Evolutionary conservation across 2,888 invertebrate species (phyloP).

Genomic region (Tinea trinotella): DNA sequence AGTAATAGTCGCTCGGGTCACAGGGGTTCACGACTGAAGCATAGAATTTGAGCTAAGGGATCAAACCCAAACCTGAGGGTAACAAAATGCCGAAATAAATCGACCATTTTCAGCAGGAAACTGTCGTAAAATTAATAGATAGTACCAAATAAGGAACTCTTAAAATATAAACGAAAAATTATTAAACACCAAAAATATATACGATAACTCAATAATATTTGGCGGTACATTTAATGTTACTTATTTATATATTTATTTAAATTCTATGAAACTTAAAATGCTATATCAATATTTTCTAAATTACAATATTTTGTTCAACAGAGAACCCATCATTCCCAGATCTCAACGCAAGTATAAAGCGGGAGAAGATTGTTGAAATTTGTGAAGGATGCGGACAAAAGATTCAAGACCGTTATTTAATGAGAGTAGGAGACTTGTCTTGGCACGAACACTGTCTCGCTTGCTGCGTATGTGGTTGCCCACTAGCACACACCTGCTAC

Average conservation of each 20-base stretch:
- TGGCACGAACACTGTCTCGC: constrained; percentile 98
- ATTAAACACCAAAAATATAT: no score
- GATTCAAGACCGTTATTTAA: constrained; percentile 95
- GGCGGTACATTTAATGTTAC: no score
- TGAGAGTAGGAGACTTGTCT: constrained; percentile 93
- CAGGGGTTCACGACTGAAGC: constrained; percentile 20
- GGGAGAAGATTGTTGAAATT: constrained; percentile 87
- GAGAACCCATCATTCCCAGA: constrained; percentile 34
- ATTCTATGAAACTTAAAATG: not conserved
- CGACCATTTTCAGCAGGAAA: constrained; percentile 8
- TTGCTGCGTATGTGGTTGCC: constrained; percentile 94
- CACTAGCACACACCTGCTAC: constrained; percentile 94
- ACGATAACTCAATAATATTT: not conserved
- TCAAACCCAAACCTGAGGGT: constrained; percentile 6
- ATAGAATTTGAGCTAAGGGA: constrained; percentile 12
- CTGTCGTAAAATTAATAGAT: constrained; percentile 7
- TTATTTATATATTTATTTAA: no score
- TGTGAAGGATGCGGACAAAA: constrained; percentile 96
- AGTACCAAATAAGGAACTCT: not conserved
- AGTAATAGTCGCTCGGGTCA: constrained; percentile 38
- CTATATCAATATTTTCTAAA: not conserved
- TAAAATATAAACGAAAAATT: not conserved
- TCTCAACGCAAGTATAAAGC: constrained; percentile 75
- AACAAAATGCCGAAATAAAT: constrained; percentile 13
- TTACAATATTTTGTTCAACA: constrained; percentile 4